phyloP scores from a whole-genome alignment of 2,113 vertebrate species.

The Cisticola juncidis region DNA sequence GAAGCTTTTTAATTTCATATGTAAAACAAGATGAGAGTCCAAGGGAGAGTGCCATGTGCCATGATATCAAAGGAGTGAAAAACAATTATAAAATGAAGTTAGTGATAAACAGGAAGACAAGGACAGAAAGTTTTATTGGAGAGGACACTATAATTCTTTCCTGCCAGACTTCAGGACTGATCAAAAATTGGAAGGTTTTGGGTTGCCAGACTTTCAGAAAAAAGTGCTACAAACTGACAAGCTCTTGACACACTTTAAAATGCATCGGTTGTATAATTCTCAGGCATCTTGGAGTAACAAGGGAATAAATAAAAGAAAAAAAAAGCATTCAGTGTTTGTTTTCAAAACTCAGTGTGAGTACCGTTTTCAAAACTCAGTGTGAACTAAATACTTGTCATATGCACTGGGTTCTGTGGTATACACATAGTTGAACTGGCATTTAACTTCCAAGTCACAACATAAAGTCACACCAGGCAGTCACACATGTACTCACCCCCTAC shows the following conservation, averaged over 20 bases:
- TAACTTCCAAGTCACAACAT: not conserved
- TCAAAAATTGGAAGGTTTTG: not conserved
- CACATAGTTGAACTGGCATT: not conserved
- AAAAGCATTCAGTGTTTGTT: not conserved
- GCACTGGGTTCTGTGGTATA: not conserved
- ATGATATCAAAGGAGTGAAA: not conserved
- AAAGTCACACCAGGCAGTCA: not conserved
- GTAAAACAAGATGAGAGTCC: not conserved
- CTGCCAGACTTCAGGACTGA: not conserved
- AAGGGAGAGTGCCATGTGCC: not conserved
- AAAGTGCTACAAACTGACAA: not conserved
- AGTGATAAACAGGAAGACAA: not conserved
- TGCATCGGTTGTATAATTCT: not conserved
- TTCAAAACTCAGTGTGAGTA: not conserved
- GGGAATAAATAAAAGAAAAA: not conserved
- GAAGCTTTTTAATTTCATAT: not conserved
- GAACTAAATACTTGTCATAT: not conserved
- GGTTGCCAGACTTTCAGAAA: slow-evolving; percentile 17
- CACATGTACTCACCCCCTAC: not conserved
- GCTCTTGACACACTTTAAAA: slow-evolving; percentile 23
- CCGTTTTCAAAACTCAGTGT: not conserved
- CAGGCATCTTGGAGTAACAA: not conserved
- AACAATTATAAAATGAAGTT: not conserved
- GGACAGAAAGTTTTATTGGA: not conserved
- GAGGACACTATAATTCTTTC: not conserved